A percentile compares a stretch with the other conserved stretches of the same genome.
These are phyloP conservation scores for Xylota segnis DNA, from an alignment of 2,888 invertebrate genomes.

Conservation along the genomic window DNA sequence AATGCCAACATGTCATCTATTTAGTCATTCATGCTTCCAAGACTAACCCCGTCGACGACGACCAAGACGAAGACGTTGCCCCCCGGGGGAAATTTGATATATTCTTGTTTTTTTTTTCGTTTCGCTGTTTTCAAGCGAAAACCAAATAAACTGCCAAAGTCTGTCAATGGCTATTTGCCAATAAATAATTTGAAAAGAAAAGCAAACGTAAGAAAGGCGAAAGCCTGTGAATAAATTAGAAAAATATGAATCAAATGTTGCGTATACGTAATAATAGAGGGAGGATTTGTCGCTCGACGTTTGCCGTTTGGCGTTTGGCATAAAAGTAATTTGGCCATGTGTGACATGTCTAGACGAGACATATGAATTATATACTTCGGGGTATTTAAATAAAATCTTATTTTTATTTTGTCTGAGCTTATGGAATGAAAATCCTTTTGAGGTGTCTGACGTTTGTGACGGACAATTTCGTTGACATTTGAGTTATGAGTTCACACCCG, in stretches of 20 bases:
- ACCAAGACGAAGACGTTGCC: background rate
- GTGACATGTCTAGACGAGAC: slow-evolving; percentile 68
- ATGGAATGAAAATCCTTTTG: slow-evolving; percentile 48
- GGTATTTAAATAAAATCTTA: slow-evolving; percentile 43
- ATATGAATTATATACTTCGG: slow-evolving; percentile 21
- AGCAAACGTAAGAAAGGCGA: slow-evolving; percentile 12
- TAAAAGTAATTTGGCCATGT: slow-evolving; percentile 62
- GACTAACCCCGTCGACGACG: slow-evolving; percentile 5
- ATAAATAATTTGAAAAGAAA: slow-evolving; percentile 60
- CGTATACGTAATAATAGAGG: slow-evolving; percentile 50
- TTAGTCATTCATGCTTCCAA: slow-evolving; percentile 53
- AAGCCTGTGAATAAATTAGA: slow-evolving; percentile 60
- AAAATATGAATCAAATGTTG: slow-evolving; percentile 67
- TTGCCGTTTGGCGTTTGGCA: slow-evolving; percentile 26
- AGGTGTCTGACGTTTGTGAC: slow-evolving; percentile 25
- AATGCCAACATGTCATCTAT: slow-evolving; percentile 56
- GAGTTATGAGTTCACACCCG: background rate
- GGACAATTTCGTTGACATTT: slow-evolving; percentile 10
- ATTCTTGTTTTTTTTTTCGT: slow-evolving; percentile 15
- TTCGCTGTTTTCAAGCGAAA: background rate
- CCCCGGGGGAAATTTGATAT: slow-evolving; percentile 67
- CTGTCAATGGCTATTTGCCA: slow-evolving; percentile 72
- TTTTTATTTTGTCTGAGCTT: slow-evolving; percentile 23
- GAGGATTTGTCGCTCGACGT: slow-evolving; percentile 38
- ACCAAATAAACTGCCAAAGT: slow-evolving; percentile 48